Percentiles rank a stretch among this genome's conserved stretches.
phyloP scores from a whole-genome alignment of 2,113 vertebrate genomes.

The Epinephelus moara region DNA sequence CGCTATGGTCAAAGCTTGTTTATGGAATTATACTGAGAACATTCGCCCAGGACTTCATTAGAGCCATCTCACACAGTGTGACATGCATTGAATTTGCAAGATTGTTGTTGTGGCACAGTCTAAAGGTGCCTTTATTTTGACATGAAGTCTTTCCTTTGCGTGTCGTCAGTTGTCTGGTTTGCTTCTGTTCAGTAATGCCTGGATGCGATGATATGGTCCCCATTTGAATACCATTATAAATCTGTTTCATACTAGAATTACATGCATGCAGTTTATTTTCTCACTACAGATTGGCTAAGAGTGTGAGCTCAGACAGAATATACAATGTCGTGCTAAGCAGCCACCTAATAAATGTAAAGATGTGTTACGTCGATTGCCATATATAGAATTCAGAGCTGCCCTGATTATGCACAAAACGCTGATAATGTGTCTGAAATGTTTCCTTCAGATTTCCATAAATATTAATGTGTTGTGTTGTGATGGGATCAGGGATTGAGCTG shows the following conservation, averaged over 20 bases:
- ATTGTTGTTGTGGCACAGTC: neutral
- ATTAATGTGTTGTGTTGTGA: conserved; percentile 74
- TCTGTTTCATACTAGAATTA: neutral
- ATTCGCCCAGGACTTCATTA: neutral
- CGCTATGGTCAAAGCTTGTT: neutral
- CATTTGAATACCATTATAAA: conserved; percentile 8
- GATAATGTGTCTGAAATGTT: conserved; percentile 64
- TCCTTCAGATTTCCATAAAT: conserved; percentile 73
- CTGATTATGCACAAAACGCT: conserved; percentile 44
- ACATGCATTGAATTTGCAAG: neutral
- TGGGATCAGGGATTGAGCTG: conserved; percentile 47
- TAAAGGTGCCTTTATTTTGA: neutral
- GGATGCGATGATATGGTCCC: neutral
- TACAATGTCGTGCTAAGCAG: neutral
- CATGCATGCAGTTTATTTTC: conserved; percentile 3
- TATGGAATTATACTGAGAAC: neutral
- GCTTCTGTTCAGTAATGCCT: neutral
- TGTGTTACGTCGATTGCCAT: neutral
- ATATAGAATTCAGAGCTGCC: neutral
- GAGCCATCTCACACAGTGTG: neutral
- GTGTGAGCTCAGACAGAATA: neutral
- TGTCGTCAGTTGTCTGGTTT: neutral
- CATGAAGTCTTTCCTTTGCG: neutral
- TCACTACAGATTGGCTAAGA: neutral
- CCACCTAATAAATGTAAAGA: conserved; percentile 6